These are phyloP conservation scores for Agrochola lota DNA, from an alignment of 2,888 invertebrate species.

Conservation along the genomic window DNA sequence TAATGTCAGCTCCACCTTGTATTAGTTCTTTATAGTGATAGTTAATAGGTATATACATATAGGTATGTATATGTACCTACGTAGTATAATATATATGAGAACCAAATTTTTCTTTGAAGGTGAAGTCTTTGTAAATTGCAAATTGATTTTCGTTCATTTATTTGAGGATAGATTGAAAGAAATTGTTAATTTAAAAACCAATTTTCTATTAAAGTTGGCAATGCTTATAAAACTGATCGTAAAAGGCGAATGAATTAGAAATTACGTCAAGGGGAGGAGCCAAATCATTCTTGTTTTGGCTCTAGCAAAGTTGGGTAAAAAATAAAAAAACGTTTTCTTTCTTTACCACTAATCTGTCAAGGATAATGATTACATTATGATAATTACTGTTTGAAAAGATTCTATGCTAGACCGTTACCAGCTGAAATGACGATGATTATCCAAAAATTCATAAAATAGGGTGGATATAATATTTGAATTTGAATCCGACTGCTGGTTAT, in stretches of 20 bases:
- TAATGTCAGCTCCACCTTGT: neutral
- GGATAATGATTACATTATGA: too few relatives aligned
- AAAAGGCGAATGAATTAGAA: neutral
- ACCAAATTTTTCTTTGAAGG: constrained; percentile 1
- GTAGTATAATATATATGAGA: neutral
- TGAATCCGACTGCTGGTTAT: too few relatives aligned
- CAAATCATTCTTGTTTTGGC: neutral
- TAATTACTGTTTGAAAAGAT: too few relatives aligned
- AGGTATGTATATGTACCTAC: neutral
- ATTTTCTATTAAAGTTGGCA: constrained; percentile 30
- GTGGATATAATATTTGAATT: too few relatives aligned
- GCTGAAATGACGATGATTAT: neutral
- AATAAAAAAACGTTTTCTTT: too few relatives aligned
- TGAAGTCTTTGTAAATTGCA: constrained; percentile 29
- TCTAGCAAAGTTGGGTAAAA: neutral
- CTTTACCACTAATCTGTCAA: too few relatives aligned
- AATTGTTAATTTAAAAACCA: constrained; percentile 41
- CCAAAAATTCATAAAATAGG: neutral
- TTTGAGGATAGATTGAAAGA: constrained; percentile 21
- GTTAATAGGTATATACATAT: neutral
- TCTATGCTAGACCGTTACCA: neutral
- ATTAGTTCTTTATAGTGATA: neutral
- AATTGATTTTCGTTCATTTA: constrained; percentile 25
- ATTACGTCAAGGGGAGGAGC: neutral
- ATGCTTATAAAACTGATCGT: constrained; percentile 21